Percentiles rank a stretch among this genome's conserved stretches.
Conservation (phyloP, 1,140 invertebrate genomes). For the Trachelipus rathkii region DNA sequence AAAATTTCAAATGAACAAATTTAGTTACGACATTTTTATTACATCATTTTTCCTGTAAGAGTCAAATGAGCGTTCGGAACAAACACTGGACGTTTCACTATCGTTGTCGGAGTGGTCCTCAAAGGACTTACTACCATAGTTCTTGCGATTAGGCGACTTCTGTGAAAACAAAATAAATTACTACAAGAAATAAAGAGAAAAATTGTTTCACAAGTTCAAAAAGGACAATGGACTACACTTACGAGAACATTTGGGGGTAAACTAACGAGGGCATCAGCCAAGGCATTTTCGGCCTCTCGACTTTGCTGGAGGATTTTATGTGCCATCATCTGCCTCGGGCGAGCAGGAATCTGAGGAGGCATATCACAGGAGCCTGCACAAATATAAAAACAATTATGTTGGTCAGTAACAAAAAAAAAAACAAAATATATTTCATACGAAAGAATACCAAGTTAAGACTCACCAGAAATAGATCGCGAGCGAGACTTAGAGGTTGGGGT, state of each 20-base stretch:
- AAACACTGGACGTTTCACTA: constrained; percentile 90
- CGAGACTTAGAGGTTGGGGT: constrained; percentile 33
- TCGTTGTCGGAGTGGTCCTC: constrained; percentile 75
- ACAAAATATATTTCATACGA: too few relatives aligned
- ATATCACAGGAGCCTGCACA: constrained; percentile 38
- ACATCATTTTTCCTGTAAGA: constrained; percentile 61
- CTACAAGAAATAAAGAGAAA: neutral
- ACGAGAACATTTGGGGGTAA: constrained; percentile 32
- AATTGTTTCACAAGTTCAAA: too few relatives aligned
- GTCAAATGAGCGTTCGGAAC: constrained; percentile 84
- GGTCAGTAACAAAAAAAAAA: too few relatives aligned
- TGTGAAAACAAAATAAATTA: constrained; percentile 25
- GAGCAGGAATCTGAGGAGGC: constrained; percentile 47
- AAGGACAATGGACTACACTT: neutral
- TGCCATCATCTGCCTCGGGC: constrained; percentile 62
- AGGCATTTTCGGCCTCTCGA: constrained; percentile 77
- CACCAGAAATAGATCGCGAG: constrained; percentile 40
- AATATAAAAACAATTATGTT: neutral
- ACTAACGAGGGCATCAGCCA: constrained; percentile 69
- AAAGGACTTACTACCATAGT: constrained; percentile 46
- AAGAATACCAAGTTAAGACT: too few relatives aligned
- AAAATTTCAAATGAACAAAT: neutral
- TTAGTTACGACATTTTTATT: constrained; percentile 52
- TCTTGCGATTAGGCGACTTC: constrained; percentile 41
- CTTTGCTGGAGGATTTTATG: constrained; percentile 80